These are phyloP conservation scores for Frankliniella intonsa DNA, from an alignment of 2,888 invertebrate genomes.

Conservation along the genomic window DNA sequence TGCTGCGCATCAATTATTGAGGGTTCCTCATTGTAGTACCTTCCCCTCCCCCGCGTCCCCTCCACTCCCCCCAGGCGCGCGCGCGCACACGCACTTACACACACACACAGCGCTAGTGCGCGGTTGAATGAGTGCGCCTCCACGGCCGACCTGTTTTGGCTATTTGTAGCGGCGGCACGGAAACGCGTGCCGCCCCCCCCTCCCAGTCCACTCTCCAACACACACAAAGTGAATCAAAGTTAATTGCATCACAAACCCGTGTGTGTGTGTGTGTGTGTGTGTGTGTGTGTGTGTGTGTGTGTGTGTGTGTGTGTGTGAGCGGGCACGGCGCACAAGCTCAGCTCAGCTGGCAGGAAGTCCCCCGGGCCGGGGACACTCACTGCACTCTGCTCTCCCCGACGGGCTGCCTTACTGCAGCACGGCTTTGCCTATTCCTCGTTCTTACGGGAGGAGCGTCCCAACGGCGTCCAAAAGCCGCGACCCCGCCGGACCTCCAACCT, in stretches of 20 bases:
- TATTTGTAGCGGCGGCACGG: slow-evolving; percentile 3
- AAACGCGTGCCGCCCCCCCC: neutral
- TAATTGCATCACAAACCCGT: neutral
- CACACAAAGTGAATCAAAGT: slow-evolving; percentile 6
- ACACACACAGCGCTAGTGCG: neutral
- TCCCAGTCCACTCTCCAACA: neutral
- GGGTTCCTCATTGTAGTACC: no score
- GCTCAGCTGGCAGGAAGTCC: no score
- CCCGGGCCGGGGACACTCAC: no score
- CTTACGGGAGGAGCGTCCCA: no score
- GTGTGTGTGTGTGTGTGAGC: neutral
- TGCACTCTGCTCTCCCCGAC: no score
- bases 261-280: neutral
- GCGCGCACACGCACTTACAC: neutral
- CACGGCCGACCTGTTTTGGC: neutral
- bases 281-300: neutral
- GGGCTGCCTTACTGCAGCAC: no score
- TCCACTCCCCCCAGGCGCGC: neutral
- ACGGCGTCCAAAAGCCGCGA: no score
- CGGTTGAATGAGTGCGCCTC: neutral
- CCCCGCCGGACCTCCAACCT: no score
- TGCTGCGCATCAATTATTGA: neutral
- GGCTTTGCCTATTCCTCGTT: no score
- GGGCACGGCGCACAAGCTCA: no score
- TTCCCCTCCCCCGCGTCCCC: no score